Conservation (phyloP, 2,113 vertebrate species). For the Peromyscus maniculatus region DNA sequence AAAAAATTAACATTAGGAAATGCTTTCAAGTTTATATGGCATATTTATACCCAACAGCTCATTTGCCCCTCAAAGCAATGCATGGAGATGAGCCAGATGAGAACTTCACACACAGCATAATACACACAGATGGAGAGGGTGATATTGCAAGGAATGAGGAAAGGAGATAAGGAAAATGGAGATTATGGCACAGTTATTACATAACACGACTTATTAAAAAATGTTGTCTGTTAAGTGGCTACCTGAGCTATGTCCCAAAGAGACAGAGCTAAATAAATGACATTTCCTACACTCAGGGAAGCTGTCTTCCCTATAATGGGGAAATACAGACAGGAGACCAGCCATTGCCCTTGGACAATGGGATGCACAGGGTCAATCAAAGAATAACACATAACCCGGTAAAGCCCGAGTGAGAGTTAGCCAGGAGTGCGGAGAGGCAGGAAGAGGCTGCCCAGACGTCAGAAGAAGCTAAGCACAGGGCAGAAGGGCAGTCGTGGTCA, state of each 20-base stretch:
- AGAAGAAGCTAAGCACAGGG: not conserved
- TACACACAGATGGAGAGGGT: not conserved
- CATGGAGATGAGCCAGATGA: not conserved
- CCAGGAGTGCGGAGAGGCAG: not conserved
- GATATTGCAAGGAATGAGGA: not conserved
- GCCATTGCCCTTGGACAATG: not conserved
- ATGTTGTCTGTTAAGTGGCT: not conserved
- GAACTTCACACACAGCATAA: not conserved
- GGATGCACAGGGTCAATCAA: not conserved
- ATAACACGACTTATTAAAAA: not conserved
- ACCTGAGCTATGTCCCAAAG: not conserved
- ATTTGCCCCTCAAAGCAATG: conserved; percentile 40
- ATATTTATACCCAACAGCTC: conserved; percentile 24
- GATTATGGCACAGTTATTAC: not conserved
- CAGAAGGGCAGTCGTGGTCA: not conserved
- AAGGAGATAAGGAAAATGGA: not conserved
- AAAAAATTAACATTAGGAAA: conserved; percentile 43
- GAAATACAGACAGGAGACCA: not conserved
- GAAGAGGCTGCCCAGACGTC: not conserved
- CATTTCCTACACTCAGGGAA: not conserved
- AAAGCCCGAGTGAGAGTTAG: not conserved
- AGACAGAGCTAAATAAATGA: not conserved
- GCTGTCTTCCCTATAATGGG: not conserved
- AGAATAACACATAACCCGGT: not conserved
- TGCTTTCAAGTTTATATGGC: not conserved